Percentiles rank a stretch among this genome's conserved stretches.
Conservation (phyloP, 2,113 vertebrate genomes). For the Pogonocichla stellata region DNA sequence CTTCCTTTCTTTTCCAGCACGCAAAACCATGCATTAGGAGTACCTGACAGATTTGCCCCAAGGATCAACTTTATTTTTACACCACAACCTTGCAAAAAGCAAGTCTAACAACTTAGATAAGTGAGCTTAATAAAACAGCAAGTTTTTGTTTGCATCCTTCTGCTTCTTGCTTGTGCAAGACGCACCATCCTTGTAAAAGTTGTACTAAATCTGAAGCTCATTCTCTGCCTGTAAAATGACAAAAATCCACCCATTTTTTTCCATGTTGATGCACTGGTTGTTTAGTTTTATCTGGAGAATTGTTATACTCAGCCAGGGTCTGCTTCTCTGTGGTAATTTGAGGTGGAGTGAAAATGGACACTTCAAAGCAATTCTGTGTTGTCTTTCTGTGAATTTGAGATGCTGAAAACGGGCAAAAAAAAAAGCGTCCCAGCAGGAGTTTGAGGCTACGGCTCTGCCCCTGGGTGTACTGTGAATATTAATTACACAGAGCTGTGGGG, state of each 20-base stretch:
- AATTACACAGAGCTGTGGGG: neutral
- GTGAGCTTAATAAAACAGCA: neutral
- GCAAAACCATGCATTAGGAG: neutral
- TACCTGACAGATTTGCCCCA: neutral
- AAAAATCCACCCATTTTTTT: neutral
- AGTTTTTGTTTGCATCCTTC: fast-evolving
- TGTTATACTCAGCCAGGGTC: neutral
- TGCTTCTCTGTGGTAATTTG: neutral
- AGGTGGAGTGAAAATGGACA: neutral
- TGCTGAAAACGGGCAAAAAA: neutral
- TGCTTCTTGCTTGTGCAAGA: neutral
- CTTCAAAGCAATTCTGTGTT: neutral
- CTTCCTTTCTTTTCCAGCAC: neutral
- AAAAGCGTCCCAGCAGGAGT: neutral
- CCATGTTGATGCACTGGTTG: neutral
- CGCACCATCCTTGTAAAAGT: neutral
- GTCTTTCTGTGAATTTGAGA: neutral
- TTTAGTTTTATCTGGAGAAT: neutral
- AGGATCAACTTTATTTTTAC: neutral
- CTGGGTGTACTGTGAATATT: neutral
- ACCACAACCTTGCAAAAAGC: neutral
- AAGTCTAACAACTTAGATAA: neutral
- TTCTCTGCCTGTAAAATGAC: neutral
- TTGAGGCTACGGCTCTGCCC: neutral
- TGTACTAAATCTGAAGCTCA: neutral